Evolutionary conservation across 2,888 invertebrate species (phyloP).

Genomic region (Pseudeuparius sepicola): DNA sequence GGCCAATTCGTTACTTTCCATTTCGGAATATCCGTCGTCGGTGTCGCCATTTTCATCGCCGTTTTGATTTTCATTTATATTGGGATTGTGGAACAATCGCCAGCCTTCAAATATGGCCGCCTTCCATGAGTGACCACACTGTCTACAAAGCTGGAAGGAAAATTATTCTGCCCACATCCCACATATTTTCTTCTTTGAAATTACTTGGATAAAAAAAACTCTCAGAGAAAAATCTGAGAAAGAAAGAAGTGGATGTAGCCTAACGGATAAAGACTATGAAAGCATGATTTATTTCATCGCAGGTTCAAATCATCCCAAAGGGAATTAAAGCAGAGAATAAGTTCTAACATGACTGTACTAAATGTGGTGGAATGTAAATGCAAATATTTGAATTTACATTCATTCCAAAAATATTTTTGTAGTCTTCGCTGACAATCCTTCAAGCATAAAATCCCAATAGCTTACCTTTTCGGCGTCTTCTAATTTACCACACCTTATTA

Average conservation of each 20-base stretch:
- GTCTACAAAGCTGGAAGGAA: slow-evolving; percentile 51
- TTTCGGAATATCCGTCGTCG: slow-evolving; percentile 28
- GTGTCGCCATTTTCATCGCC: slow-evolving; percentile 28
- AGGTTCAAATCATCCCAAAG: no score
- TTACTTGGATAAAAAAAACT: slow-evolving; percentile 7
- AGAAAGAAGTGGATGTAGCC: no score
- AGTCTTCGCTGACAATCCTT: no score
- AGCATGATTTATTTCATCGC: no score
- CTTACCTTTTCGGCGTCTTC: slow-evolving; percentile 65
- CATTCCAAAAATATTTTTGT: no score
- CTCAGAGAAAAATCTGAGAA: slow-evolving; percentile 12
- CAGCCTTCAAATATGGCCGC: slow-evolving; percentile 87
- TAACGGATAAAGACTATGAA: no score
- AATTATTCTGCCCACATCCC: slow-evolving; percentile 3
- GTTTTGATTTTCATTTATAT: slow-evolving; percentile 47
- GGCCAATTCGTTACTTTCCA: slow-evolving; percentile 24
- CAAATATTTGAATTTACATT: no score
- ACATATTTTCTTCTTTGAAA: slow-evolving; percentile 1
- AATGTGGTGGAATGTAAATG: no score
- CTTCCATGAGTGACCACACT: slow-evolving; percentile 85
- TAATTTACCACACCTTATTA: slow-evolving; percentile 78
- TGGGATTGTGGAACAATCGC: slow-evolving; percentile 79
- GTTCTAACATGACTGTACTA: no score
- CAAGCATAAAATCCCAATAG: background rate
- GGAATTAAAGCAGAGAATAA: no score